Base-by-base conservation (phyloP, 2,797 vertebrate genomes). In the Sebastes hubbsi region DNA sequence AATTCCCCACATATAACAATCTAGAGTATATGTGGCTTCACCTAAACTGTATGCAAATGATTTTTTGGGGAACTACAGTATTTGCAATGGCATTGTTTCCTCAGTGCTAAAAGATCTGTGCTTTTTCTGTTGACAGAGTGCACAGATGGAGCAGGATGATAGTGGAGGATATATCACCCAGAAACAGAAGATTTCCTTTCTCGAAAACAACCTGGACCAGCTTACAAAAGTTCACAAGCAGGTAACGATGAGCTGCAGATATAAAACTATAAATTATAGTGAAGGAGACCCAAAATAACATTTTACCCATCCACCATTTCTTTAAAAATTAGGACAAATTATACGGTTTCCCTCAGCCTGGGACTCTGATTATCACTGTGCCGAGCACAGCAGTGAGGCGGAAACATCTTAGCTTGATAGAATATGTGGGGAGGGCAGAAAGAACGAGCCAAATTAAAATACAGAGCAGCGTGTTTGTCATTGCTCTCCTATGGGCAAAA, bases 161-260 rank as follows among this genome's bases (percentile, higher is more conserved):
- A 96, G 96, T 74, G 97, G 97, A 83, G 97, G 97, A 94, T 96
- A 95, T 92, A 95, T 97, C 91, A 97, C 95, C 86, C 98, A 99
- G 96, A 99, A 97, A 80, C 98, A 99, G 94, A 99, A 98, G 96
- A 99, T 99, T 94, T 98, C 97, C 96, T 99, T 99, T 96, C 97
- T 99, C 95, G 97, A 99, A 93, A 98, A 98, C 96, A 99, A 99
- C 97, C 91, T 99, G 96, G 97, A 99, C 90, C 97, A 99, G 90
- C 98, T 99, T 96, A 98, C 97, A 92, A 98, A 98, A 85, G 98
- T 99, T 96, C 97, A 99, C 97, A 99, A 98, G 95, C 97, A 98
- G 97, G 97, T 98, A 92, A 34, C 34, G 58, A 8, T 7, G 49
- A 56, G 22, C 52, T 27, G 22, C n/a, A 59, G 14, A 29, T 34